phyloP scores from a whole-genome alignment of 2,888 invertebrate species.

The Bhutanitis thaidina region DNA sequence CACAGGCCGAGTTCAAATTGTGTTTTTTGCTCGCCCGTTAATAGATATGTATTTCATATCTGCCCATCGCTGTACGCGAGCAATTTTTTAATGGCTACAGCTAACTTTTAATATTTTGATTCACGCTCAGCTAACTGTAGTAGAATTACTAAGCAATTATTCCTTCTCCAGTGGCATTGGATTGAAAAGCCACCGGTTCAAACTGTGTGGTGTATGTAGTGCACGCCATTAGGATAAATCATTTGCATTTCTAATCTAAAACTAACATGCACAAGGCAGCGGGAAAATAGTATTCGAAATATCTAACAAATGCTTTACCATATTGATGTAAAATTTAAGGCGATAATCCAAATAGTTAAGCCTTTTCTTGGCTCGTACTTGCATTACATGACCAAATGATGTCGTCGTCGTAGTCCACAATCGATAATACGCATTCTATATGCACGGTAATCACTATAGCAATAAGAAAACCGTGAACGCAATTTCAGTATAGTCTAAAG shows the following conservation, averaged over 20 bases:
- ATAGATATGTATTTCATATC: conserved; percentile 40
- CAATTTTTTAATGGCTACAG: conserved; percentile 34
- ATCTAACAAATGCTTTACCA: conserved; percentile 13
- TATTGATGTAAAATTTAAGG: conserved; percentile 9
- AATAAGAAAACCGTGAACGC: neutral
- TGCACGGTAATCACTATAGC: neutral
- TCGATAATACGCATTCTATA: conserved; percentile 12
- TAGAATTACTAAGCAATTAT: conserved; percentile 14
- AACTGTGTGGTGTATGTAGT: neutral
- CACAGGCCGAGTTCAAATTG: conserved; percentile 27
- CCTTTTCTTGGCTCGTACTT: conserved; percentile 13
- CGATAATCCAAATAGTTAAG: conserved; percentile 12
- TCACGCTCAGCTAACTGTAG: conserved; percentile 47
- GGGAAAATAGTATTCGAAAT: neutral
- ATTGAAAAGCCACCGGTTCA: conserved; percentile 1
- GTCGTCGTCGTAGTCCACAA: conserved; percentile 6
- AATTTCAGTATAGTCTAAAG: neutral
- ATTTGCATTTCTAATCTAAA: conserved; percentile 17
- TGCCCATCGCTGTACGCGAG: conserved; percentile 26
- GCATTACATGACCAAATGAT: conserved; percentile 18
- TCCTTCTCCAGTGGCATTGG: neutral
- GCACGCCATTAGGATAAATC: conserved; percentile 6
- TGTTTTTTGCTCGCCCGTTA: conserved; percentile 23
- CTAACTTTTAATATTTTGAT: conserved; percentile 43
- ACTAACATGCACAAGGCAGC: conserved; percentile 8